These are phyloP conservation scores for Leptodactylus fallax DNA, from an alignment of 2,797 vertebrate species.

Conservation along the genomic window DNA sequence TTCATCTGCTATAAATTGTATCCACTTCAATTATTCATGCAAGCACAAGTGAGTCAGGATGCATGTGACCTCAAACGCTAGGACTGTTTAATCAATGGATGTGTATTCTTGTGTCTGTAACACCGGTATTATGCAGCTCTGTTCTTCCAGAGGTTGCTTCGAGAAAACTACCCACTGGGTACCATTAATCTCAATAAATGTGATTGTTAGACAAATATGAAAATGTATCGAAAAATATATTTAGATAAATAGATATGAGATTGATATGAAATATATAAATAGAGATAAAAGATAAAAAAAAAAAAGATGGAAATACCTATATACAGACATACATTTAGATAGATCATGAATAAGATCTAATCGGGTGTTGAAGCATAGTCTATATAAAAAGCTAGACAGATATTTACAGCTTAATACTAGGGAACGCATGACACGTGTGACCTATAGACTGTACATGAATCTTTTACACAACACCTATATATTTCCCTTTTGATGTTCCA, in stretches of 20 bases:
- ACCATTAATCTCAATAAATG: background rate
- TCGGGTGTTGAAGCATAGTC: too few species aligned
- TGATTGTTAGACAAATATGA: background rate
- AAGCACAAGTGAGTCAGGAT: slow-evolving; percentile 19
- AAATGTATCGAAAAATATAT: too few species aligned
- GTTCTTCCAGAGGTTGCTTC: background rate
- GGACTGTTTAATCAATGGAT: slow-evolving; percentile 47
- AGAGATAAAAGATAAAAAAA: too few species aligned
- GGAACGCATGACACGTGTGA: background rate
- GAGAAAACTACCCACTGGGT: background rate
- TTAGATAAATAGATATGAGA: too few species aligned
- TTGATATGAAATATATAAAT: too few species aligned
- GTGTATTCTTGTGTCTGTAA: slow-evolving; percentile 24
- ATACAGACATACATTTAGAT: too few species aligned
- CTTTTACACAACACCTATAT: background rate
- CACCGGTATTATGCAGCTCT: background rate
- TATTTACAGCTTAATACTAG: too few species aligned
- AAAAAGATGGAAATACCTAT: too few species aligned
- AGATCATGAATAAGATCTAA: too few species aligned
- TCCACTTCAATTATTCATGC: slow-evolving; percentile 47
- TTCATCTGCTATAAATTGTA: slow-evolving; percentile 27
- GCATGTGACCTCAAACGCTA: slow-evolving; percentile 31
- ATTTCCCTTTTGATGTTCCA: background rate
- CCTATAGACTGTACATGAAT: background rate
- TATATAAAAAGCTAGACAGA: too few species aligned